A percentile compares a stretch with the other conserved stretches of the same genome.
phyloP scores from a whole-genome alignment of 2,113 vertebrate genomes.

The Gasterosteus nipponicus region DNA sequence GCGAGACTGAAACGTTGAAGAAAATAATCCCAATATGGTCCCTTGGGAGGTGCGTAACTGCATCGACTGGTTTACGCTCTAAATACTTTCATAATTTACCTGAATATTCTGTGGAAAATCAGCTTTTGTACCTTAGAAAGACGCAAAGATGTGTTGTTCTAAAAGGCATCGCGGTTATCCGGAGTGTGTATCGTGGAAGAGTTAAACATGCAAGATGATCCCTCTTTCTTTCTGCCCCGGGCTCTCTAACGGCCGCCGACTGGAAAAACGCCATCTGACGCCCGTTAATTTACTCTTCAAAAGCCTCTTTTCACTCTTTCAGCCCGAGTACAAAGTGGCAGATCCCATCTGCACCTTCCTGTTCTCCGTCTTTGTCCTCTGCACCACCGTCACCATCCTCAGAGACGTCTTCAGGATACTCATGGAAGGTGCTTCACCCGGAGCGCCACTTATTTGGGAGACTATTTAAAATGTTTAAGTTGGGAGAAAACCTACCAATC shows the following conservation, averaged over 20 bases:
- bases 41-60: no score
- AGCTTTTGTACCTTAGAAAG: not conserved
- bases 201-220: slow-evolving; percentile 23
- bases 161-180: not conserved
- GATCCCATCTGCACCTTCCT: slow-evolving; percentile 98
- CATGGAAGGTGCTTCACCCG: slow-evolving; percentile 89
- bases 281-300: not conserved
- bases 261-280: slow-evolving; percentile 53
- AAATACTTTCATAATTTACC: not conserved
- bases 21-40: no score
- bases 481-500: no score
- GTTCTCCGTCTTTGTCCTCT: slow-evolving; percentile 94
- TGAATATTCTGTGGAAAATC: not conserved
- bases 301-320: slow-evolving; percentile 31
- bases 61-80: no score
- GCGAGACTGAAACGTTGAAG: slow-evolving; percentile 16
- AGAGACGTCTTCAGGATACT: slow-evolving; percentile 93
- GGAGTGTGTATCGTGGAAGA: not conserved
- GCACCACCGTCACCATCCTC: slow-evolving; percentile 93
- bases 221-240: not conserved
- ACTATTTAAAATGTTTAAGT: no score
- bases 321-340: slow-evolving; percentile 96
- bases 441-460: not conserved
- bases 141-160: not conserved
- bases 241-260: slow-evolving; percentile 11